Conservation (phyloP, 1,140 invertebrate species). For the Philopotamus ludificatus region DNA sequence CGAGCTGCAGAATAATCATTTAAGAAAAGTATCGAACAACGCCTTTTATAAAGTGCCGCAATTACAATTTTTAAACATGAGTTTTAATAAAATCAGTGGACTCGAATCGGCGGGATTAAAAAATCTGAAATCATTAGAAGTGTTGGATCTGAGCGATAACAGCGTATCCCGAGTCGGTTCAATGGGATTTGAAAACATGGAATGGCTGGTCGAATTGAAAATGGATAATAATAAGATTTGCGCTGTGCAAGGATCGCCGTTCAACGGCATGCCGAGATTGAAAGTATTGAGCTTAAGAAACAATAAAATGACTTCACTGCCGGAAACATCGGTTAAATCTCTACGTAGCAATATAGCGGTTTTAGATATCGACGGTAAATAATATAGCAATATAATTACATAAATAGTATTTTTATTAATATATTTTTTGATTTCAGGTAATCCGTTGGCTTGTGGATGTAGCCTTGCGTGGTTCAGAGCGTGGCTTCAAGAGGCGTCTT, state of each 20-base stretch:
- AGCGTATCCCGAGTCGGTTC: conserved; percentile 67
- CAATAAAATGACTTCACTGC: conserved; percentile 73
- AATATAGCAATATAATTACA: not conserved
- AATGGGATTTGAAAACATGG: conserved; percentile 66
- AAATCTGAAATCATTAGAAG: conserved; percentile 72
- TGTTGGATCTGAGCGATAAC: conserved; percentile 78
- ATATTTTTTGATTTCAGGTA: conserved; percentile 59
- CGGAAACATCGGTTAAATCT: conserved; percentile 73
- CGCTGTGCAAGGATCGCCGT: conserved; percentile 68
- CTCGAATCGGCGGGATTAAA: conserved; percentile 72
- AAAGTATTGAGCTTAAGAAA: conserved; percentile 75
- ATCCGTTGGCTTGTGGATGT: conserved; percentile 79
- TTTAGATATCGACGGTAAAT: conserved; percentile 80
- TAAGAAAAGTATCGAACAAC: conserved; percentile 69
- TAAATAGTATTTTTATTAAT: conserved; percentile 3
- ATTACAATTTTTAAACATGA: conserved; percentile 78
- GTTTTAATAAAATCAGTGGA: conserved; percentile 70
- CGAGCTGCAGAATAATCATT: conserved; percentile 78
- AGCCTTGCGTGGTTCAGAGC: conserved; percentile 76
- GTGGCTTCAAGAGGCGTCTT: conserved; percentile 73
- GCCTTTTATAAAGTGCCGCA: conserved; percentile 77
- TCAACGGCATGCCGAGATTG: conserved; percentile 77
- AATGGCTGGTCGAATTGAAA: conserved; percentile 82
- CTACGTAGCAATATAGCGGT: conserved; percentile 77
- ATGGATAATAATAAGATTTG: conserved; percentile 76